These are phyloP conservation scores for Nemotelus nigrinus DNA, from an alignment of 2,888 invertebrate genomes.

Conservation along the genomic window DNA sequence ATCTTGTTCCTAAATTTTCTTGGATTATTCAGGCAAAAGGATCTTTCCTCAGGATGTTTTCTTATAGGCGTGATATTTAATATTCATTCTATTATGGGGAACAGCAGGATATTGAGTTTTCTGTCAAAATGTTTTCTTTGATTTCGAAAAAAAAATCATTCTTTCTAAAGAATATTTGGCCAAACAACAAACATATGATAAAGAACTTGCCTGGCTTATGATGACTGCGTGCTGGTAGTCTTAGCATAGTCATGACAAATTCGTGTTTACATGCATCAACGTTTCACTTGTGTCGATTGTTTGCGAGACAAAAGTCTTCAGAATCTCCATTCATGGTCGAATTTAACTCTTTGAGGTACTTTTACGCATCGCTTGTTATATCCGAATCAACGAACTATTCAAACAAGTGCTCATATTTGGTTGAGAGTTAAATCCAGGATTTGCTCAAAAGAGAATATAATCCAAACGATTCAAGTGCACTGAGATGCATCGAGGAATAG, in stretches of 20 bases:
- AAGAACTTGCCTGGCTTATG: too few relatives aligned
- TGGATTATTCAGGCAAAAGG: constrained; percentile 12
- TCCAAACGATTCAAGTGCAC: not conserved
- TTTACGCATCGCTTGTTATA: constrained; percentile 17
- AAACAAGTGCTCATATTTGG: not conserved
- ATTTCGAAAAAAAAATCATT: constrained; percentile 7
- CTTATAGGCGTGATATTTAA: constrained; percentile 37
- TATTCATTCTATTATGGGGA: constrained; percentile 19
- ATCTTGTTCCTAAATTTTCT: not conserved
- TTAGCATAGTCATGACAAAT: too few relatives aligned
- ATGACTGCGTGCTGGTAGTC: too few relatives aligned
- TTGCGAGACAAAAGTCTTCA: not conserved
- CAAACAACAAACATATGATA: not conserved
- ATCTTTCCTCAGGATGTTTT: constrained; percentile 7
- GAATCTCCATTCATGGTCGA: not conserved
- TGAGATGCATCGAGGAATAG: not conserved
- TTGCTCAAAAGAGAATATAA: not conserved
- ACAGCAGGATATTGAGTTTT: constrained; percentile 21
- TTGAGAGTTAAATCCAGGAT: not conserved
- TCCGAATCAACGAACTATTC: constrained; percentile 1
- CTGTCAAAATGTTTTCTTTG: constrained; percentile 38
- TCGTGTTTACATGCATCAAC: not conserved
- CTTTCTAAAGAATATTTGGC: not conserved
- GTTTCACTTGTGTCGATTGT: not conserved
- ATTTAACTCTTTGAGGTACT: constrained; percentile 29